Conservation (phyloP, 2,888 invertebrate genomes). For the Pyrgus malvae region DNA sequence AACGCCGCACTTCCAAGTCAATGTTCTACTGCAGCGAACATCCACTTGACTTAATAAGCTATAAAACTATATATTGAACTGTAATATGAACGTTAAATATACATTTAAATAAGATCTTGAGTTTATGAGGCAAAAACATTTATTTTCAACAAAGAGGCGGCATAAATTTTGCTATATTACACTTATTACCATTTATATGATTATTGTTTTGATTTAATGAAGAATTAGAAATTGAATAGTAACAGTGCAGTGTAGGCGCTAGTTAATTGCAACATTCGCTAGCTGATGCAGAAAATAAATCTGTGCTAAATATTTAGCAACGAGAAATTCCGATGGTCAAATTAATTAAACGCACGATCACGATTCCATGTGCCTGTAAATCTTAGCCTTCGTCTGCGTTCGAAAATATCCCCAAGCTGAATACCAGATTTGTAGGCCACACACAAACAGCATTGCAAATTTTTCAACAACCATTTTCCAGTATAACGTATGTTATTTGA, state of each 20-base stretch:
- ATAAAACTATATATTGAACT: neutral
- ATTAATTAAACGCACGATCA: constrained; percentile 47
- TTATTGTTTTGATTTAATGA: neutral
- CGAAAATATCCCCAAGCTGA: constrained; percentile 41
- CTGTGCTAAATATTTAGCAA: constrained; percentile 28
- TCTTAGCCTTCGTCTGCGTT: constrained; percentile 38
- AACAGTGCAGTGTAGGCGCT: neutral
- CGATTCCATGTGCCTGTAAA: constrained; percentile 33
- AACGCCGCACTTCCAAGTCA: constrained; percentile 5
- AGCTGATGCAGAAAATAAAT: constrained; percentile 21
- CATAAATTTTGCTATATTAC: neutral
- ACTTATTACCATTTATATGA: neutral
- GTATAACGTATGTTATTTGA: neutral
- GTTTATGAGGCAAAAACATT: too few species aligned
- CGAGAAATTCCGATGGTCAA: constrained; percentile 42
- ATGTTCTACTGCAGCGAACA: constrained; percentile 5
- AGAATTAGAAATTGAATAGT: neutral
- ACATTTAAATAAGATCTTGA: too few species aligned
- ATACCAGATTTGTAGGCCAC: constrained; percentile 60
- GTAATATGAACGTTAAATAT: too few species aligned
- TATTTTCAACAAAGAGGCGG: too few species aligned
- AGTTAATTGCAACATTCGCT: constrained; percentile 8
- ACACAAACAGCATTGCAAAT: constrained; percentile 59
- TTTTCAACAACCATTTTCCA: constrained; percentile 38
- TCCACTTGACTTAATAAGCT: neutral